Percentiles rank a stretch among this genome's conserved stretches.
These are phyloP conservation scores for Aphaenogaster rudis DNA, from an alignment of 1,140 invertebrate genomes.

Conservation along the genomic window DNA sequence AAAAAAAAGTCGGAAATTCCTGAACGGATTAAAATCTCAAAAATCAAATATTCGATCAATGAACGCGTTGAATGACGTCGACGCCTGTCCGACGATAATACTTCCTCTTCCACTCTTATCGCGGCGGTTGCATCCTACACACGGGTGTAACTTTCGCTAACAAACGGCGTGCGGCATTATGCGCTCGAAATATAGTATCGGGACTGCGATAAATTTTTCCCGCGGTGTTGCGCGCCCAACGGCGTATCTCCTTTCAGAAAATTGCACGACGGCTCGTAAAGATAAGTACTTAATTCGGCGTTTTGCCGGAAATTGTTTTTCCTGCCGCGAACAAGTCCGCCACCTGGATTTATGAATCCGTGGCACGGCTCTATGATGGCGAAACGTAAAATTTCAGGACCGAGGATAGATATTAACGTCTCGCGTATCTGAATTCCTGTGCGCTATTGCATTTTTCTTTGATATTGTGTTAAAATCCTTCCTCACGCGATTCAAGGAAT, in stretches of 20 bases:
- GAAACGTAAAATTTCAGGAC: conserved; percentile 32
- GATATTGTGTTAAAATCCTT: neutral
- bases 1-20: no score
- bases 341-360: conserved; percentile 68
- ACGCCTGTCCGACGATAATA: conserved; percentile 20
- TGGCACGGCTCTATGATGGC: conserved; percentile 28
- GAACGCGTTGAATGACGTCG: neutral
- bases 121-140: neutral
- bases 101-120: conserved; percentile 46
- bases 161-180: conserved; percentile 54
- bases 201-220: conserved; percentile 71
- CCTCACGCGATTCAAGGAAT: neutral
- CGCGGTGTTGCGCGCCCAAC: conserved; percentile 1
- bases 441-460: neutral
- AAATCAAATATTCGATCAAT: conserved; percentile 21
- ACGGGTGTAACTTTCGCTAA: conserved; percentile 61
- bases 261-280: conserved; percentile 71
- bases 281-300: conserved; percentile 76
- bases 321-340: conserved; percentile 52
- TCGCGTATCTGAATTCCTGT: neutral
- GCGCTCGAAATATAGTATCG: conserved; percentile 64
- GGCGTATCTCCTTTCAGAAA: conserved; percentile 72
- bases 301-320: conserved; percentile 76
- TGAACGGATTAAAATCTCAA: conserved; percentile 16
- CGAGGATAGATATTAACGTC: neutral